Evolutionary conservation across 2,888 invertebrate species (phyloP).

Genomic region (Drosophila diplacantha): DNA sequence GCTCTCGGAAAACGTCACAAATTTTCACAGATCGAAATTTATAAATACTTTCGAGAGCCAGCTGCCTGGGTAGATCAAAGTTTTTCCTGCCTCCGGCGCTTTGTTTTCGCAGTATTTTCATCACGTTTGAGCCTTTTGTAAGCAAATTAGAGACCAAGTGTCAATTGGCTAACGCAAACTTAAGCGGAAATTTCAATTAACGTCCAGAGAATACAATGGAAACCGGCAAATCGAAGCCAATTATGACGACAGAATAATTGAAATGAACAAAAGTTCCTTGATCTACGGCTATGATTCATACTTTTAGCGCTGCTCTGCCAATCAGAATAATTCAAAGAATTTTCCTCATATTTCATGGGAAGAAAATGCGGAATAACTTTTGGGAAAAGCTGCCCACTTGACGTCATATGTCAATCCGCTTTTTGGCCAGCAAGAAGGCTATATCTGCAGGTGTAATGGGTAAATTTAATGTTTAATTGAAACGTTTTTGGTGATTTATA

Average conservation of each 20-base stretch:
- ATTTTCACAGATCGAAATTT: conserved; percentile 17
- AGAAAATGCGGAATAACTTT: conserved; percentile 2
- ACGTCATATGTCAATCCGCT: conserved; percentile 34
- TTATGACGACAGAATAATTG: conserved; percentile 28
- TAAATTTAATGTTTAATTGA: background rate
- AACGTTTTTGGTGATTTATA: conserved; percentile 2
- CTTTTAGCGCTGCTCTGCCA: background rate
- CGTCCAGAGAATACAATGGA: background rate
- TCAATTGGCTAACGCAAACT: conserved; percentile 41
- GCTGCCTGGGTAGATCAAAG: conserved; percentile 4
- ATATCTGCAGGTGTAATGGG: background rate
- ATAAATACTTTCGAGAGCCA: conserved; percentile 22
- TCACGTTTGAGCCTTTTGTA: conserved; percentile 24
- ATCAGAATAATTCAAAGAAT: background rate
- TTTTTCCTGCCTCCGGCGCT: background rate
- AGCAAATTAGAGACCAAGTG: conserved; percentile 52
- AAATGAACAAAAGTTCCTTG: conserved; percentile 12
- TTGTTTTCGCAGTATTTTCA: conserved; percentile 24
- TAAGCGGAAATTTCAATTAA: conserved; percentile 37
- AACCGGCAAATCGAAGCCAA: conserved; percentile 12
- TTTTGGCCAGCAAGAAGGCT: background rate
- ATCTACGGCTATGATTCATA: conserved; percentile 18
- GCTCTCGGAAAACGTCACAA: conserved; percentile 11
- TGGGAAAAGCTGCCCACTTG: conserved; percentile 13
- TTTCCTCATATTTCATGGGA: background rate